Evolutionary conservation across 92 coral and sea anemone species (phyloP), one percentile per base, ranked within the genome.

Genomic region (Bergia puertoricense): DNA sequence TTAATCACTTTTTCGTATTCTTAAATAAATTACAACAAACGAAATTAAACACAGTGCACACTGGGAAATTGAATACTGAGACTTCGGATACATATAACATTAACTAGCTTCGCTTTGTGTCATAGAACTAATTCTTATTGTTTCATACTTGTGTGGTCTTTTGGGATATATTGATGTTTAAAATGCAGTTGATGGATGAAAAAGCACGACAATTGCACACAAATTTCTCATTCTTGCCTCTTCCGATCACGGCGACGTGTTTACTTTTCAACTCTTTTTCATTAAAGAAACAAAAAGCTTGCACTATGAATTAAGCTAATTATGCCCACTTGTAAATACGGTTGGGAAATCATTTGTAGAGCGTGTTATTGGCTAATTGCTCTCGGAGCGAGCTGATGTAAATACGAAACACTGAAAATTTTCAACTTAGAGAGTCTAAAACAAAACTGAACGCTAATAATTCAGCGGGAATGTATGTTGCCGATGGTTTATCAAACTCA

Each of bases 281-380:
- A 84, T 84, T 69, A 84, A 84, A 84, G 77, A 83, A 71, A 13
- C 37, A 83, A 83, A 69, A 71, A 71, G 67, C 66, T 72, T 84
- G 75, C 46, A 44, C 46, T 84, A 45, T 71, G 66, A 48, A 72
- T 54, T 15, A 66, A 38, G 77, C 50, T 84, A 84, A 84, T 84
- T 84, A 46, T 72, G 44, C 62, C 62, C 68, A 45, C 75, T 13
- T 71, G 87, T 84, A 84, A 84, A 84, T 54, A 84, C 87, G 59
- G 45, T 38, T 20, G 15, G 36, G 18, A 45, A 84, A 22, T 36
- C 62, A 67, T 71, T 72, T 84, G 79, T 38, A 74, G 67, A 46
- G 82, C 16, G 75, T 30, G 66, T 84, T 84, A 84, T 72, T 71
- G 54, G 68, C 62, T 72, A 71, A 84, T 84, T 84, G 42, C 79